A percentile compares a stretch with the other conserved stretches of the same genome.
Conservation (phyloP, 2,797 vertebrate genomes). For the Ctenopoma kingsleyae region DNA sequence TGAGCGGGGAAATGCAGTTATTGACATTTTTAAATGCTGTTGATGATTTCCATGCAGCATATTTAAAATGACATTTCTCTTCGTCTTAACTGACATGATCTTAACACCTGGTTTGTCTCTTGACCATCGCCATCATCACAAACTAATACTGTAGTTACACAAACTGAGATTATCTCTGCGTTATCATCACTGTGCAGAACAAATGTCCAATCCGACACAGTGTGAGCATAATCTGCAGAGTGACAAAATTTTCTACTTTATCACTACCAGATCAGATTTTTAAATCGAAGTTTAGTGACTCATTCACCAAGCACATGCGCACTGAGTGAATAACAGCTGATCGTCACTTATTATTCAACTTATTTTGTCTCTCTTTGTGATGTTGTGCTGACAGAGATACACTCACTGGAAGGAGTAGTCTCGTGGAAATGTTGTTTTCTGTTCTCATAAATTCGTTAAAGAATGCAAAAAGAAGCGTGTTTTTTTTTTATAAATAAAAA, state of each 20-base stretch:
- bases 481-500: not conserved
- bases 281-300: not conserved
- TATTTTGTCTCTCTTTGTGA: no score
- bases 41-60: no score
- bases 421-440: not conserved
- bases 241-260: not conserved
- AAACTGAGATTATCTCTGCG: not conserved
- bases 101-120: no score
- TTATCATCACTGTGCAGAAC: not conserved
- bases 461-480: not conserved
- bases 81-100: no score
- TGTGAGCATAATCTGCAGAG: not conserved
- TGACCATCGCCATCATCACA: no score
- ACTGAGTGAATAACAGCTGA: no score
- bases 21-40: not conserved
- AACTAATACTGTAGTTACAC: no score
- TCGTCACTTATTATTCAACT: no score
- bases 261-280: not conserved
- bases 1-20: not conserved
- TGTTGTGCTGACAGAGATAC: not conserved
- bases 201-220: not conserved
- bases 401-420: not conserved
- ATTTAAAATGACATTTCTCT: not conserved
- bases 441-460: not conserved
- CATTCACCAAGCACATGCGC: no score